Evolutionary conservation across 1,140 invertebrate species (phyloP).

Genomic region (Drosophila melanica): DNA sequence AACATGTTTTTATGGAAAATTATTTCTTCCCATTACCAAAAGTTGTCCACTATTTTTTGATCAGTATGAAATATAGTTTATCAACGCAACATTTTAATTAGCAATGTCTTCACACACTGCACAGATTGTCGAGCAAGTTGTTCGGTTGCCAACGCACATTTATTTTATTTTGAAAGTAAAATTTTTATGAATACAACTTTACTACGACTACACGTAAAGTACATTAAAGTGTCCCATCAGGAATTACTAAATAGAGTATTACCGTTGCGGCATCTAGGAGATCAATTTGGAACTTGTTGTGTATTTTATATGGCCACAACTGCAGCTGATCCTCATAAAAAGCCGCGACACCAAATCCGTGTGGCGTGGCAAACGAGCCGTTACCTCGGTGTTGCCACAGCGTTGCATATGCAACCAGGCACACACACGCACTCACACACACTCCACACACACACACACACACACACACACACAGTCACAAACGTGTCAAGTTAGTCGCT

Average conservation of each 20-base stretch:
- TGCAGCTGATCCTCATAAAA: slow-evolving; percentile 82
- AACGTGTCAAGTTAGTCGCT: slow-evolving; percentile 61
- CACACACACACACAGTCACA: slow-evolving; percentile 25
- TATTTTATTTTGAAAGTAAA: no score
- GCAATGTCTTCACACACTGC: no score
- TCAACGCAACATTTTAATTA: no score
- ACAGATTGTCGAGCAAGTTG: no score
- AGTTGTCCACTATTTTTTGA: no score
- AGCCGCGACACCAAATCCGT: slow-evolving; percentile 77
- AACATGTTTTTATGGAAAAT: no score
- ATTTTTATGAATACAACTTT: no score
- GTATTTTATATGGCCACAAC: slow-evolving; percentile 77
- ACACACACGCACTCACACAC: slow-evolving; percentile 12
- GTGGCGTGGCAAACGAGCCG: slow-evolving; percentile 77
- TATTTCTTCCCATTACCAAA: no score
- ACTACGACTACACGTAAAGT: no score
- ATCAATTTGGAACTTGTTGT: slow-evolving; percentile 47
- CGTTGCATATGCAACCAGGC: slow-evolving; percentile 67
- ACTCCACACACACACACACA: slow-evolving; percentile 16
- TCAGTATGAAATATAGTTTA: no score
- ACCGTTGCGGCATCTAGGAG: slow-evolving; percentile 24
- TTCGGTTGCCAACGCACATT: no score
- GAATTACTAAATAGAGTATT: slow-evolving; percentile 51
- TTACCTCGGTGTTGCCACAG: slow-evolving; percentile 57
- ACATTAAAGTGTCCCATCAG: no score